These are phyloP conservation scores for Proteles cristata DNA, from an alignment of 2,113 vertebrate genomes.

Conservation along the genomic window DNA sequence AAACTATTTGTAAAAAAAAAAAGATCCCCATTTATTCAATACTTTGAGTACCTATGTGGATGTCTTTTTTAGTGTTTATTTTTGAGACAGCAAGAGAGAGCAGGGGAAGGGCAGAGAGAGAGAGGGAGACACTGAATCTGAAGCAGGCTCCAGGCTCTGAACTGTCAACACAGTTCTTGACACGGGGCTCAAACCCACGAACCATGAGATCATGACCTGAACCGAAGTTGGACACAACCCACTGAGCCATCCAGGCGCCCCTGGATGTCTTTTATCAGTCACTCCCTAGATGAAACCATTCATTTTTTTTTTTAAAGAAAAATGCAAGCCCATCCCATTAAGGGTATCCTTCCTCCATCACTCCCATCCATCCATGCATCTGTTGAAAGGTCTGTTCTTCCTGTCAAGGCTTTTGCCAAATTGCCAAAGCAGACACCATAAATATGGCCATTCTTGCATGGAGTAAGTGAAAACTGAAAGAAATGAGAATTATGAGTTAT, in stretches of 20 bases:
- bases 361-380: not conserved
- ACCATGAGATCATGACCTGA: no score
- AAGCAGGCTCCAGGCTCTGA: no score
- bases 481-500: slow-evolving; percentile 24
- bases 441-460: not conserved
- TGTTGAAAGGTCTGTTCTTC: slow-evolving; percentile 9
- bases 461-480: slow-evolving; percentile 33
- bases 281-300: slow-evolving; percentile 14
- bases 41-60: not conserved
- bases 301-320: not conserved
- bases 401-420: slow-evolving; percentile 30
- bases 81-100: no score
- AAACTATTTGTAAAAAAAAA: no score
- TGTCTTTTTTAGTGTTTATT: not conserved
- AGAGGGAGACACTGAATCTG: no score
- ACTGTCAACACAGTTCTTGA: no score
- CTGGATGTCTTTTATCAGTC: not conserved
- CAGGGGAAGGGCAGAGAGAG: no score
- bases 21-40: not conserved
- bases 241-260: no score
- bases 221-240: no score
- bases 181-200: no score
- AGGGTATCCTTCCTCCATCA: not conserved
- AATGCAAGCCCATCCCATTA: not conserved
- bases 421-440: slow-evolving; percentile 27